Evolutionary conservation across 2,113 vertebrate genomes (phyloP).

Genomic region (Anhinga rufa): DNA sequence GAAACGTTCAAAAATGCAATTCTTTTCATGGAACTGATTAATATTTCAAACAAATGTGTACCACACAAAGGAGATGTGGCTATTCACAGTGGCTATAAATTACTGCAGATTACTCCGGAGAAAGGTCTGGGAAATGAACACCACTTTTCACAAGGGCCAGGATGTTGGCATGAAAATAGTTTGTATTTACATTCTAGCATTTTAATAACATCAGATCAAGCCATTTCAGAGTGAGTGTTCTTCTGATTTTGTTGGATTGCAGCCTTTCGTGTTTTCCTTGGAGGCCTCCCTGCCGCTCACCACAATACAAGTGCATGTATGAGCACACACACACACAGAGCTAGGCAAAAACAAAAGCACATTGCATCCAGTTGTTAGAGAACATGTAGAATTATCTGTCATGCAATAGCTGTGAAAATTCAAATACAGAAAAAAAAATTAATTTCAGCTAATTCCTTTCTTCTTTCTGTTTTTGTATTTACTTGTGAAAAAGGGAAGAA

Average conservation of each 20-base stretch:
- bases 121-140: conserved; percentile 25
- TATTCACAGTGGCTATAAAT: conserved; percentile 29
- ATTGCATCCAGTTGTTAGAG: neutral
- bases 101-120: neutral
- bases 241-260: neutral
- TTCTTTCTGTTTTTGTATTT: neutral
- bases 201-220: conserved; percentile 14
- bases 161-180: neutral
- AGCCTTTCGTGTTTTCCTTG: neutral
- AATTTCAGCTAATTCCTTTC: neutral
- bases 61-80: neutral
- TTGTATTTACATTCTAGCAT: conserved; percentile 56
- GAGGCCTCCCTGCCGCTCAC: neutral
- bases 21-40: conserved; percentile 21
- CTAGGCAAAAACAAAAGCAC: neutral
- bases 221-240: neutral
- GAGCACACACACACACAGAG: neutral
- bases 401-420: neutral
- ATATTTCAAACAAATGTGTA: conserved; percentile 37
- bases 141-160: neutral
- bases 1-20: neutral
- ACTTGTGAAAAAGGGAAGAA: neutral
- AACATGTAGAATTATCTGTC: neutral
- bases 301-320: neutral
- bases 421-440: neutral